Base-by-base conservation (phyloP, 2,113 vertebrate species). In the Cyanocitta stelleri region DNA sequence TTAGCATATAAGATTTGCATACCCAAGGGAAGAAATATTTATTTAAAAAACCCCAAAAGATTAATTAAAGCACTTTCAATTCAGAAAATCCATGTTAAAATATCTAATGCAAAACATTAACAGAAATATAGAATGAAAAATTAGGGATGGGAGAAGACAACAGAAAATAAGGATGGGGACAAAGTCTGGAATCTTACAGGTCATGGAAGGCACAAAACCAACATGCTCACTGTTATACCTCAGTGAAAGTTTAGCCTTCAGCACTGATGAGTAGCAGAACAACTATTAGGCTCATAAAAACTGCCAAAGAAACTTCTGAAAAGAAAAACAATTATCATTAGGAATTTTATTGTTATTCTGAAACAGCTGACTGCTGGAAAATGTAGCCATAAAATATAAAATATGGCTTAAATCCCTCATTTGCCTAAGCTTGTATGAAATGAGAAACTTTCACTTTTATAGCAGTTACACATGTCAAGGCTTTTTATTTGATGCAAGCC, bases 391-490 rank as follows among this genome's bases (percentile, higher is more conserved):
- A 96, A 97, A 98, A 82, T 64, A 90, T 93, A 95, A 98, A 97
- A 97, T 95, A 95, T 21, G 80, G 39, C 29, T 96, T 61, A 77
- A 84, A 95, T 89, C 75, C 35, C 81, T 94, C 83, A 95, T 98
- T 97, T 98, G 90, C 90, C 77, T 96, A 92, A 88, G 86, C 73
- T 89, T 96, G 63, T 69, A 97, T 90, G 85, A 98, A 98, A 97
- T 95, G 63, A 97, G 90, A 96, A 89, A 79, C 64, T 96, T 96
- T 94, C 71, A 27, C 52, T 80, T 92, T 66, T 61, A 69, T 33
- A n/a, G 23, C 21, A 35, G 26, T 58, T 86, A 44, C 2, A 54
- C 11, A 35, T 4, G 9, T n/a, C 21, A 61, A 72, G 21, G 16
- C 17, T 73, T 90, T 69, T 69, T 43, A 16, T 73, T 49, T 55